These are phyloP conservation scores for Morone chrysops DNA, from an alignment of 2,113 vertebrate species.

Conservation along the genomic window DNA sequence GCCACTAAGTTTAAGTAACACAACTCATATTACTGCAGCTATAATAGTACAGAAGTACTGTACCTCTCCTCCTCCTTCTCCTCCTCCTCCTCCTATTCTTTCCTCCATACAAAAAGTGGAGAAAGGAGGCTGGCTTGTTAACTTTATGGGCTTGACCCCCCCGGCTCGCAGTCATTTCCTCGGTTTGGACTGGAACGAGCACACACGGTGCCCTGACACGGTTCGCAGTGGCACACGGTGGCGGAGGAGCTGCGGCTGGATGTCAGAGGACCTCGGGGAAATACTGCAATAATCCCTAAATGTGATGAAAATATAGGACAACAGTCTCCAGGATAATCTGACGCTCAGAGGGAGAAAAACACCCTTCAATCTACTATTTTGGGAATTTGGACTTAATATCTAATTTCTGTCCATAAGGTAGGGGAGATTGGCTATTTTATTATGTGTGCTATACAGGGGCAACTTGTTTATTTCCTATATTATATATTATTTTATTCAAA, in stretches of 20 bases:
- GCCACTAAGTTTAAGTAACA: neutral
- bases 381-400: conserved; percentile 67
- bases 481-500: neutral
- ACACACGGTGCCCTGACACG: conserved; percentile 58
- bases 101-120: conserved; percentile 52
- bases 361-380: conserved; percentile 21
- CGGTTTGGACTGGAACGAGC: conserved; percentile 40
- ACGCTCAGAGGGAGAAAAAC: conserved; percentile 41
- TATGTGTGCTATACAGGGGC: neutral
- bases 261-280: conserved; percentile 58
- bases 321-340: conserved; percentile 57
- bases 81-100: conserved; percentile 24
- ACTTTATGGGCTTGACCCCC: conserved; percentile 74
- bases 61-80: conserved; percentile 6
- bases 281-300: conserved; percentile 64
- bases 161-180: conserved; percentile 68
- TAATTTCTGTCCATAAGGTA: conserved; percentile 71
- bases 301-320: conserved; percentile 68
- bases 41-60: conserved; percentile 8
- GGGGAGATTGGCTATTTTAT: conserved; percentile 42
- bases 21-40: neutral
- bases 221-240: conserved; percentile 43
- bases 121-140: conserved; percentile 73
- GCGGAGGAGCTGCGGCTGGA: conserved; percentile 64
- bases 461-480: neutral